Evolutionary conservation across 2,888 invertebrate genomes (phyloP), one percentile per base, ranked within the genome.

Genomic region (Meta bourneti): DNA sequence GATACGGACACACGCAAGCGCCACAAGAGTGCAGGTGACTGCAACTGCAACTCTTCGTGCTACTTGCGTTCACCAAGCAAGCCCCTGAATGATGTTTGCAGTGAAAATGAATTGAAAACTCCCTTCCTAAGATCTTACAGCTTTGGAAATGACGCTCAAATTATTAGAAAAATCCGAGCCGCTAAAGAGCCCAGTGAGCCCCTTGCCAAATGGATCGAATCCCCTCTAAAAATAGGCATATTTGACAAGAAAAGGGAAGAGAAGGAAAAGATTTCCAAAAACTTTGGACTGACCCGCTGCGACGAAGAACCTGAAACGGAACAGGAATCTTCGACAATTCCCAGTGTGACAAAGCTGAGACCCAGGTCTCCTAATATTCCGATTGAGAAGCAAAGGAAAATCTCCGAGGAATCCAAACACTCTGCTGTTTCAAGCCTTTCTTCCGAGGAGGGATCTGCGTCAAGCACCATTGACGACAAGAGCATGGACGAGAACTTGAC

Each of bases 81-180:
- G 69, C 71, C 80, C 9, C 49, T 87, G 4, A 61, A 52, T 70
- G 82, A 90, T 20, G 51, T 71, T 49, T 11, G n/a, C 13, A 82
- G 74, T 72, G 90, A 90, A 49, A 52, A 13, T 13, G 90, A 90
- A 61, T 11, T 72, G 52, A 86, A 88, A 34, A 34, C 48, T 19
- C 85, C 74, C 74, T 92, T 93, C 91, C 91, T 94, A 92, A 94
- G 95, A 93, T 97, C 97, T 0, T 97, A 97, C 94, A 97, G 97
- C 94, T 97, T 97, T 94, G 97, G 97, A 0, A 97, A 97, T n/a
- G 97, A 97, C 94, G 97, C 97, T 7, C 96, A 97, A 94, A 96
- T 97, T n/a, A 94, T 94, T 61, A 78, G 82, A 51, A 93, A 93
- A 78, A 83, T 93, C 48, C 71, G 85, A 81, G 83, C 89, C 16